A percentile compares a stretch with the other conserved stretches of the same genome.
Conservation (phyloP, 2,113 vertebrate species). For the Platysteira castanea region DNA sequence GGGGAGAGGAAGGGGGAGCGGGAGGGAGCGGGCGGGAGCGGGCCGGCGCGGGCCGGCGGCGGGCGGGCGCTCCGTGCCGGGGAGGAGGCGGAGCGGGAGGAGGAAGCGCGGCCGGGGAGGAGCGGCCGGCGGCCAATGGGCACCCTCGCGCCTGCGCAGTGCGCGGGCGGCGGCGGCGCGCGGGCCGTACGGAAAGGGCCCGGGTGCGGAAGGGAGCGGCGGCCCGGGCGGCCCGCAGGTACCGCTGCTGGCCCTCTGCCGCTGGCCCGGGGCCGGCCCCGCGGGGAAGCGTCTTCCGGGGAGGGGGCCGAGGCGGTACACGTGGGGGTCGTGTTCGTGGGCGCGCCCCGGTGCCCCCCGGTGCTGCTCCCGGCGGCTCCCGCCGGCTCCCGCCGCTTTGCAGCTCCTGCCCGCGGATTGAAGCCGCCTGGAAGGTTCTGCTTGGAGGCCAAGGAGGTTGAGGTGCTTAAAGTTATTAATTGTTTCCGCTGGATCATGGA, state of each 20-base stretch:
- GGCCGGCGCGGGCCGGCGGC: too few relatives aligned
- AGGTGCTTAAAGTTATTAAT: not conserved
- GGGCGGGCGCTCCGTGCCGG: too few relatives aligned
- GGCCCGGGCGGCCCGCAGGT: not conserved
- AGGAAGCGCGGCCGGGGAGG: not conserved
- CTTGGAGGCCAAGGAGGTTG: not conserved
- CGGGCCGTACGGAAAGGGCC: too few relatives aligned
- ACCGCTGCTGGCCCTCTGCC: accelerated
- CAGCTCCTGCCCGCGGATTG: not conserved
- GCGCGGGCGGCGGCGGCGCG: too few relatives aligned
- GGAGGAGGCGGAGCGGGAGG: not conserved
- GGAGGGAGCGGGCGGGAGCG: too few relatives aligned
- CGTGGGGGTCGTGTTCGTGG: not conserved
- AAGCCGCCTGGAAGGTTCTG: not conserved
- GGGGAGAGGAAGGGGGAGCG: accelerated
- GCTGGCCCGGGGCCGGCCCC: not conserved
- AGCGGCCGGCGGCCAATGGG: too few relatives aligned
- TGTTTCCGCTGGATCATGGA: not conserved
- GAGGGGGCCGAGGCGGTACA: not conserved
- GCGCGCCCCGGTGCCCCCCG: too few relatives aligned
- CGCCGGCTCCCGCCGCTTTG: not conserved
- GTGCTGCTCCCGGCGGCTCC: too few relatives aligned
- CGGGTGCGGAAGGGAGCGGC: too few relatives aligned
- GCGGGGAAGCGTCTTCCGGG: not conserved
- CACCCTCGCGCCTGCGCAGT: too few relatives aligned